Base-by-base conservation (phyloP, 2,113 vertebrate species). In the Heloderma charlesbogerti region DNA sequence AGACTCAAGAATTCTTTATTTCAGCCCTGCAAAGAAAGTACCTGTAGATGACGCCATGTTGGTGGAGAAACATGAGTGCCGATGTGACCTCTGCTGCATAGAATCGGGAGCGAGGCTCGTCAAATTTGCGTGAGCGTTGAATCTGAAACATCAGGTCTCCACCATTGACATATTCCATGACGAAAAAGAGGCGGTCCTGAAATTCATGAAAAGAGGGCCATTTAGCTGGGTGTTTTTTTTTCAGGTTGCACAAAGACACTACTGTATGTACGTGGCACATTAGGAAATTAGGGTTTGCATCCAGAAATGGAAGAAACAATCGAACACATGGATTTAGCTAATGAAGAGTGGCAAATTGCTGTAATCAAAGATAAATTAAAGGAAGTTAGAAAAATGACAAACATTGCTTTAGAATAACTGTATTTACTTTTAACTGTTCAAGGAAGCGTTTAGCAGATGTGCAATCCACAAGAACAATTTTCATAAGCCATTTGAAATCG, bases 81-180 rank as follows among this genome's bases (percentile, higher is more conserved):
- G 99, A 99, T 40, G 99, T 99, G 95, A 99, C 99, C 96, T 99
- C 99, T 57, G 99, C 99, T 71, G 99, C 99, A 57, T 99, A 99
- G 96, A 99, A 99, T 89, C 99, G 98, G 54, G 99, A 99, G 91
- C 99, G 99, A 89, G 99, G 96, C 95, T 99, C 99, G 0, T 99
- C 99, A 10, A 99, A 99, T 97, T 99, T 99, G 95, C 99, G 98
- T 54, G 99, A 99, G 93, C 99, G 98, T 94, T 99, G 99, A 94
- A 99, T 99, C 97, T 99, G 99, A 96, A 99, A 99, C 99, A 99
- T 99, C 94, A 99, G 97, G 97, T 99, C 99, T 96, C 99, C 99
- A 95, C 99, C 99, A 8, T 99, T 99, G 93, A 99, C 99, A 94
- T 99, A 99, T 86, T 99, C 99, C 99, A 99, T 99, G 93, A 99